Evolutionary conservation across 2,888 invertebrate genomes (phyloP).

Genomic region (Mylabris sibirica): DNA sequence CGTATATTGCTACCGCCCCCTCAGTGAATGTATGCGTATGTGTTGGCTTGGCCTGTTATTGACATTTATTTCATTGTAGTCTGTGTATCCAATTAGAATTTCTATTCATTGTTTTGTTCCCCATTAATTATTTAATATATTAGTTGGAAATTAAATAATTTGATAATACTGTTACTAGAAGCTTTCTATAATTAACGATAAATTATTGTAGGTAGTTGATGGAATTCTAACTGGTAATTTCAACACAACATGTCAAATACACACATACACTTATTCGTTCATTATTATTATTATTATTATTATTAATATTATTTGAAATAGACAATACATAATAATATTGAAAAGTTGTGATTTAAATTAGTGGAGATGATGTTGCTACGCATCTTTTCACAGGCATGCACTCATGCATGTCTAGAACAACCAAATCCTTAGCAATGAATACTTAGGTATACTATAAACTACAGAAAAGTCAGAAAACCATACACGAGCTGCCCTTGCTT

Average conservation of each 20-base stretch:
- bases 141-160: constrained; percentile 45
- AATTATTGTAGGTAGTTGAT: constrained; percentile 3
- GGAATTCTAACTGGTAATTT: constrained; percentile 31
- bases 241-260: constrained; percentile 25
- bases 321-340: neutral
- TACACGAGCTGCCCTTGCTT: no score
- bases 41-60: constrained; percentile 44
- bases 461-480: no score
- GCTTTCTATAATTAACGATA: constrained; percentile 18
- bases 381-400: no score
- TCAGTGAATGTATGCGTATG: constrained; percentile 38
- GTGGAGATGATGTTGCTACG: no score
- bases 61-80: constrained; percentile 56
- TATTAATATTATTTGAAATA: neutral
- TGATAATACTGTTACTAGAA: constrained; percentile 26
- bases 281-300: constrained; percentile 12
- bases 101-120: constrained; percentile 42
- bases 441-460: no score
- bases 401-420: no score
- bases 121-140: constrained; percentile 45
- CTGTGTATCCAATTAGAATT: constrained; percentile 47
- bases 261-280: neutral
- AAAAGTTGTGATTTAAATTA: no score
- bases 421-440: no score
- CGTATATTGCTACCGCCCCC: constrained; percentile 25